Percentiles rank a stretch among this genome's conserved stretches.
phyloP scores from a whole-genome alignment of 2,888 invertebrate species.

The Labia minor region DNA sequence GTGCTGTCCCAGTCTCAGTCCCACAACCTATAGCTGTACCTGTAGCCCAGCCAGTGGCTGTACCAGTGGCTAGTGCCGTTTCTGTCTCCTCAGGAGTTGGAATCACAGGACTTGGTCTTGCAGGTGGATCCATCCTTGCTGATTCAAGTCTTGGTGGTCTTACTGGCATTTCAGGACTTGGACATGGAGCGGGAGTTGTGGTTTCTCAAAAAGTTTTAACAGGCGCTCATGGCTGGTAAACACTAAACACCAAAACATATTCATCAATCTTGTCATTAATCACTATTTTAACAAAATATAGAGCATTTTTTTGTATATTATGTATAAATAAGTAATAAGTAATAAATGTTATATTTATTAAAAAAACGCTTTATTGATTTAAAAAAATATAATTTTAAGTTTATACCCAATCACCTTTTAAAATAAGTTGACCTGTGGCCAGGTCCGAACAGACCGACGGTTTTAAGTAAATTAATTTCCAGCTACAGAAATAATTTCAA shows the following conservation, averaged over 20 bases:
- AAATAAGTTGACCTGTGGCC: too few species aligned
- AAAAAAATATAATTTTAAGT: too few species aligned
- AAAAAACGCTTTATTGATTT: too few species aligned
- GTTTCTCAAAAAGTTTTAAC: background rate
- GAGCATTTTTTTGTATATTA: too few species aligned
- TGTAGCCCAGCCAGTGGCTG: background rate
- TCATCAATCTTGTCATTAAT: too few species aligned
- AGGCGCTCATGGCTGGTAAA: background rate
- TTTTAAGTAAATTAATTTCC: too few species aligned
- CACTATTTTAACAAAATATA: too few species aligned
- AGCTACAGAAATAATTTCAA: too few species aligned
- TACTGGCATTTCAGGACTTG: background rate
- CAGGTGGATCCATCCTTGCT: background rate
- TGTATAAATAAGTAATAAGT: too few species aligned
- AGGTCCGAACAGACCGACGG: too few species aligned
- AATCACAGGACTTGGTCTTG: background rate
- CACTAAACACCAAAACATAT: background rate
- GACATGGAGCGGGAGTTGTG: background rate
- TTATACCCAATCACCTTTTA: too few species aligned
- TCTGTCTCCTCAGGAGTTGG: background rate
- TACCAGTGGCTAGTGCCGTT: background rate
- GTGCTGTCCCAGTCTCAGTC: background rate
- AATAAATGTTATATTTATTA: too few species aligned
- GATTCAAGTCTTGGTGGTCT: background rate
- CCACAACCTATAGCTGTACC: conserved; percentile 3